A percentile compares a stretch with the other conserved stretches of the same genome.
These are phyloP conservation scores for Proisotoma minuta DNA, from an alignment of 2,888 invertebrate species.

Conservation along the genomic window DNA sequence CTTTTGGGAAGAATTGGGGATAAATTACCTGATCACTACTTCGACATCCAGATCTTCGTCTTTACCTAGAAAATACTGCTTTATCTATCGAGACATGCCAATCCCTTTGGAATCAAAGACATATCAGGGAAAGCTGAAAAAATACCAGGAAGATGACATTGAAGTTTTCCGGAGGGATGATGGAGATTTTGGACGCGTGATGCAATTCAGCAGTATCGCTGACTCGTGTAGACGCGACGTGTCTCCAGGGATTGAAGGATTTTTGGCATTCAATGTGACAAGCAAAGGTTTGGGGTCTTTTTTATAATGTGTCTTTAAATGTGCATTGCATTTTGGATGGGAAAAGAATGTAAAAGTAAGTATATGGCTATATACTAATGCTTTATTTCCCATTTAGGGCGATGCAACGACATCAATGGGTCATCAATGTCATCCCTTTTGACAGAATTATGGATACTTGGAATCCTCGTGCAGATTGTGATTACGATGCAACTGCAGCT, in stretches of 20 bases:
- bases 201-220: slow-evolving; percentile 60
- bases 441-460: background rate
- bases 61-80: slow-evolving; percentile 64
- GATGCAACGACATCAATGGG: slow-evolving; percentile 13
- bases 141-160: slow-evolving; percentile 21
- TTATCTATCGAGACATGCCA: slow-evolving; percentile 54
- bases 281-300: slow-evolving; percentile 57
- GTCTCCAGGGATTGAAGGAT: slow-evolving; percentile 56
- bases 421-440: background rate
- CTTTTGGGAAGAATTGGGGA: slow-evolving; percentile 80
- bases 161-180: background rate
- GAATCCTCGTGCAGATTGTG: background rate
- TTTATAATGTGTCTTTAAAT: background rate
- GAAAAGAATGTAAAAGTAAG: background rate
- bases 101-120: slow-evolving; percentile 12
- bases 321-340: background rate
- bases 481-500: background rate
- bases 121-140: slow-evolving; percentile 24
- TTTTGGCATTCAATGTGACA: slow-evolving; percentile 66
- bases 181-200: slow-evolving; percentile 48
- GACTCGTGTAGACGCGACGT: slow-evolving; percentile 62
- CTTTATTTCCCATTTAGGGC: slow-evolving; percentile 10
- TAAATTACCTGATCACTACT: slow-evolving; percentile 77
- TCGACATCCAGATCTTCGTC: slow-evolving; percentile 64
- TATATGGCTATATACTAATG: background rate